Conservation (phyloP, 2,113 vertebrate genomes). For the Brachyhypopomus gauderio region DNA sequence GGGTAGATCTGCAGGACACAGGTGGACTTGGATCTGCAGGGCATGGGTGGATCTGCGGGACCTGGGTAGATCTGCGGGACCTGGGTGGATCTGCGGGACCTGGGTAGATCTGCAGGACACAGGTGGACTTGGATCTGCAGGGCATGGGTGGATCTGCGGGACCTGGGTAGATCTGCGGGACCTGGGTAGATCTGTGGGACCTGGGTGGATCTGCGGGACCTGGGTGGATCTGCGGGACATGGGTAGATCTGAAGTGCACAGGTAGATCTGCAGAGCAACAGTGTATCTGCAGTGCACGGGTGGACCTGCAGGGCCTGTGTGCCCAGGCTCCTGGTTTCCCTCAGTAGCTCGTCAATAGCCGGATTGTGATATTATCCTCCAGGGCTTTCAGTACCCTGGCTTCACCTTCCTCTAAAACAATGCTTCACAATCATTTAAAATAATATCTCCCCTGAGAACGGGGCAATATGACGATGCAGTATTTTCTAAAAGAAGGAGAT, state of each 20-base stretch:
- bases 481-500: constrained; percentile 67
- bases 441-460: constrained; percentile 66
- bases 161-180: too few species aligned
- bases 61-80: too few species aligned
- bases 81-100: too few species aligned
- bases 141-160: neutral
- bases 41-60: neutral
- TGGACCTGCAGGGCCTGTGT: neutral
- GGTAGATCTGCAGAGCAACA: too few species aligned
- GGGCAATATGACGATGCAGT: constrained; percentile 70
- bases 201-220: too few species aligned
- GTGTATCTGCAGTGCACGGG: neutral
- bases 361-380: constrained; percentile 43
- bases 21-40: too few species aligned
- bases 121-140: too few species aligned
- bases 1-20: too few species aligned
- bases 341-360: constrained; percentile 44
- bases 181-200: too few species aligned
- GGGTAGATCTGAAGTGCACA: too few species aligned
- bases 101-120: too few species aligned
- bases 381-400: constrained; percentile 23
- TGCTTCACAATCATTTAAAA: constrained; percentile 72
- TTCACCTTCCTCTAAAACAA: constrained; percentile 60
- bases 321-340: constrained; percentile 13
- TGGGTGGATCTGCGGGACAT: too few species aligned